These are phyloP conservation scores for Heliconius erato DNA, from an alignment of 2,888 invertebrate genomes.

Conservation along the genomic window DNA sequence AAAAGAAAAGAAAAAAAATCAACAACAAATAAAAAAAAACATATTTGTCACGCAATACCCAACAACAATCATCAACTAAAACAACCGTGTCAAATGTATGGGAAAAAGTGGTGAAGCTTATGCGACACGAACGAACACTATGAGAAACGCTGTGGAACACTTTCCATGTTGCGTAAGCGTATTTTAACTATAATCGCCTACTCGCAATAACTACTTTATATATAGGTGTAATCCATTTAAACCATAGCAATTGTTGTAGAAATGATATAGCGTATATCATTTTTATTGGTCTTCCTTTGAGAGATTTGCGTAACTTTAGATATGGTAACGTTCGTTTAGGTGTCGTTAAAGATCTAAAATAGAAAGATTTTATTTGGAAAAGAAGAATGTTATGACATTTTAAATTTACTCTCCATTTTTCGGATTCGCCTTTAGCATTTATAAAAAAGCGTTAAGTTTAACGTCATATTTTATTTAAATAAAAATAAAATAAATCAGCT, in stretches of 20 bases:
- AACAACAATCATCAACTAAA: slow-evolving; percentile 14
- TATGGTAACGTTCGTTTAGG: not conserved
- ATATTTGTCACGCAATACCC: slow-evolving; percentile 2
- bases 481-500: too few relatives aligned
- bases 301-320: slow-evolving; percentile 2
- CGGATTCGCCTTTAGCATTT: too few relatives aligned
- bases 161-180: slow-evolving; percentile 56
- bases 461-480: too few relatives aligned
- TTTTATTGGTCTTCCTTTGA: slow-evolving; percentile 3
- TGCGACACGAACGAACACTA: slow-evolving; percentile 47
- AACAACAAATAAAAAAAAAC: not conserved
- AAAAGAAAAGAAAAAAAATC: not conserved
- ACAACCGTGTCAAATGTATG: slow-evolving; percentile 43
- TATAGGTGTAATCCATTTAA: slow-evolving; percentile 38
- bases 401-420: too few relatives aligned
- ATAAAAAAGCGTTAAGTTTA: too few relatives aligned
- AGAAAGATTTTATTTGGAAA: too few relatives aligned
- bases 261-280: slow-evolving; percentile 7
- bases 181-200: slow-evolving; percentile 38
- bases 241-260: slow-evolving; percentile 17
- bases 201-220: slow-evolving; percentile 37
- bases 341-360: not conserved
- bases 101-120: slow-evolving; percentile 33
- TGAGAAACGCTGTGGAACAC: slow-evolving; percentile 54
- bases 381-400: too few relatives aligned